Conservation (phyloP, 2,113 vertebrate species). For the Mystacornis crossleyi region DNA sequence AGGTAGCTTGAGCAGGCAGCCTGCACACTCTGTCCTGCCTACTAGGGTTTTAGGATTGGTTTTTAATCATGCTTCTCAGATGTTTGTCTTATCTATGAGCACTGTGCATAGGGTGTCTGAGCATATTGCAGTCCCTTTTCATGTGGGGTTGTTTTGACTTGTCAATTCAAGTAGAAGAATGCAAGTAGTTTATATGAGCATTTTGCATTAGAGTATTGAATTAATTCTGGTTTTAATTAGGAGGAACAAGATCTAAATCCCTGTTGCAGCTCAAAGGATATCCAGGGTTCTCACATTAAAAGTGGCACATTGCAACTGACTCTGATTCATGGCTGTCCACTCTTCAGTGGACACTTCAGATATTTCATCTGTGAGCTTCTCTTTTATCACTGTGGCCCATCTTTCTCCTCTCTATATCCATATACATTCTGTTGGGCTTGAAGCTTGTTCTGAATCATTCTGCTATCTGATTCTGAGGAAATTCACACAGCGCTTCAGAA, state of each 20-base stretch:
- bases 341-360: background rate
- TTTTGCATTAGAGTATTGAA: background rate
- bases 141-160: background rate
- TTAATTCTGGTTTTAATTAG: conserved; percentile 6
- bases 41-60: background rate
- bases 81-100: background rate
- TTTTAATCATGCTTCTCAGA: background rate
- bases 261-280: background rate
- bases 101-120: background rate
- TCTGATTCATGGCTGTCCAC: background rate
- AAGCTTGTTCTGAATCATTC: background rate
- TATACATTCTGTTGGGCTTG: background rate
- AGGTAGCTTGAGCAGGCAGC: background rate
- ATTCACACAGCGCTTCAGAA: background rate
- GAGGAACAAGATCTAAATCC: background rate
- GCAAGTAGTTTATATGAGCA: background rate
- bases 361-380: background rate
- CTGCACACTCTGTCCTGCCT: background rate
- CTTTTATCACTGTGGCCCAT: background rate
- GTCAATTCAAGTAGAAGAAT: conserved; percentile 10
- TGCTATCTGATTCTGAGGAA: background rate
- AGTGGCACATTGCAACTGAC: background rate
- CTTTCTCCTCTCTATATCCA: background rate
- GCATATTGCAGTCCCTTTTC: background rate
- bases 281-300: background rate